Evolutionary conservation across 2,113 vertebrate genomes (phyloP).

Genomic region (Micronycteris hirsuta): DNA sequence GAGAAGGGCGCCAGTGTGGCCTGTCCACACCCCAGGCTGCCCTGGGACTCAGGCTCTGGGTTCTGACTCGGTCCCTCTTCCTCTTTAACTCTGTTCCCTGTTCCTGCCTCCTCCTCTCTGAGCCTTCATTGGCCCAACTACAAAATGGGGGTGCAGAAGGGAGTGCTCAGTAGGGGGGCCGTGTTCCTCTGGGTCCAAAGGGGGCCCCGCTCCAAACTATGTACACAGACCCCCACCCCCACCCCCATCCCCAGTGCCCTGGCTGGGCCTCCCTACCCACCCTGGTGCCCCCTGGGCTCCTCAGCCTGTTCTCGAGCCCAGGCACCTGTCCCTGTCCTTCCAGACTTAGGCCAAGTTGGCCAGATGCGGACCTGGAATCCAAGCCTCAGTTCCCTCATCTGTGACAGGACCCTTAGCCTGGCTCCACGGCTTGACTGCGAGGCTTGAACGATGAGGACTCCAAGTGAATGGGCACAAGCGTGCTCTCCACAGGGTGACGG

Average conservation of each 20-base stretch:
- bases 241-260: not conserved
- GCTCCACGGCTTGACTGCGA: not conserved
- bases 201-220: not conserved
- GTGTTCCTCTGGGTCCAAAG: not conserved
- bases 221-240: not conserved
- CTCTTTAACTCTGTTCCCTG: not conserved
- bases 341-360: not conserved
- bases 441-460: rapidly evolving
- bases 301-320: not conserved
- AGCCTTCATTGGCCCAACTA: not conserved
- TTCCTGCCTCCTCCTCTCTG: not conserved
- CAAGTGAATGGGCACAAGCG: rapidly evolving
- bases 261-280: not conserved
- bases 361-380: not conserved
- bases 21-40: too few relatives aligned
- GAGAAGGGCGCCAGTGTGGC: rapidly evolving
- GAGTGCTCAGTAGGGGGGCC: not conserved
- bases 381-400: not conserved
- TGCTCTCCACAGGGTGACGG: rapidly evolving
- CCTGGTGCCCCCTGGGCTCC: rapidly evolving
- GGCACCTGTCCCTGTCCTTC: not conserved
- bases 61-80: not conserved
- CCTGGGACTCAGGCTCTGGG: too few relatives aligned
- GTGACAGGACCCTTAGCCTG: not conserved
- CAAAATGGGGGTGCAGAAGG: not conserved